phyloP scores from a whole-genome alignment of 2,113 vertebrate species.

The Bos javanicus region DNA sequence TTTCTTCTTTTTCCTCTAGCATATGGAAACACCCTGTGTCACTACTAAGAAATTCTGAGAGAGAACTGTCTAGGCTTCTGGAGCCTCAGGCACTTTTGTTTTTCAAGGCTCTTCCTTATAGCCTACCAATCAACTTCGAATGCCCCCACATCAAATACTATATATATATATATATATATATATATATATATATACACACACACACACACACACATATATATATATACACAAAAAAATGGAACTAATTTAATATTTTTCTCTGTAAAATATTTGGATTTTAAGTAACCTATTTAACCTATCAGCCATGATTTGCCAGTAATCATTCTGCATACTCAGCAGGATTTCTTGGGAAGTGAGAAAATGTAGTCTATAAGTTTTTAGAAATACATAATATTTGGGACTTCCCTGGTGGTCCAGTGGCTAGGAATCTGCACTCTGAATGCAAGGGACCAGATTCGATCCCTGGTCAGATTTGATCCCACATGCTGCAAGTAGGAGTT shows the following conservation, averaged over 20 bases:
- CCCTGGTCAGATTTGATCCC: not conserved
- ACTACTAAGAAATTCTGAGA: not conserved
- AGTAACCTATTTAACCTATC: not conserved
- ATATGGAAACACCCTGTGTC: not conserved
- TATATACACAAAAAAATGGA: not conserved
- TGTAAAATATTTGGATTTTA: not conserved
- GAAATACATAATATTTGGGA: not conserved
- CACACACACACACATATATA: not conserved
- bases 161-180: not conserved
- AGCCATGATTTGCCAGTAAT: not conserved
- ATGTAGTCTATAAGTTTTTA: not conserved
- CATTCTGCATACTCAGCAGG: not conserved
- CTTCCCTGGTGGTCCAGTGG: not conserved
- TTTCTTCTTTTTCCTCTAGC: not conserved
- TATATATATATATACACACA: rapidly evolving
- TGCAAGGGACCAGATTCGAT: not conserved
- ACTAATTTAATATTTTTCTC: not conserved
- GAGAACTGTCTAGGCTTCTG: not conserved
- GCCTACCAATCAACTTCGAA: not conserved
- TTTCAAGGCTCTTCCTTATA: not conserved
- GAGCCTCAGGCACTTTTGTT: not conserved
- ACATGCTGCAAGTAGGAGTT: not conserved
- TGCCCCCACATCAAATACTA: not conserved
- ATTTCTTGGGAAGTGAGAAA: not conserved
- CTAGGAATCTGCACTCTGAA: not conserved